phyloP scores from a whole-genome alignment of 2,113 vertebrate species.

The Syngnathoides biaculeatus region DNA sequence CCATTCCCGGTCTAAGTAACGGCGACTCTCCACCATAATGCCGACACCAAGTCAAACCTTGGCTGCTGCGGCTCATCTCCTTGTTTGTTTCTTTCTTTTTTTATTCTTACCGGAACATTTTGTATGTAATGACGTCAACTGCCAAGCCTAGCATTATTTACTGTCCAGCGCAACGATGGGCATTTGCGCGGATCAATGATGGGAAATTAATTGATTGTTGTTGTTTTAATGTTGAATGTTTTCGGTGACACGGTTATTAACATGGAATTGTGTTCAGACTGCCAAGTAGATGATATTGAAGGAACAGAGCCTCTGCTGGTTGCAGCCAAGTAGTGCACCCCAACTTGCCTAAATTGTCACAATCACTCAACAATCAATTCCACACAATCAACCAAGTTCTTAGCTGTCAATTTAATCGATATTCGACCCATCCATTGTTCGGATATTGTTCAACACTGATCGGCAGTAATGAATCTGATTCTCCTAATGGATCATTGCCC shows the following conservation, averaged over 20 bases:
- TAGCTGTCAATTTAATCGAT: not conserved
- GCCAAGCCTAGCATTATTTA: not conserved
- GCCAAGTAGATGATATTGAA: not conserved
- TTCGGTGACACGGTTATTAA: not conserved
- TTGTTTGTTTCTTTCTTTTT: not conserved
- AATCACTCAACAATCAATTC: not conserved
- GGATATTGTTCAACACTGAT: constrained; percentile 19
- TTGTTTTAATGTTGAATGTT: constrained; percentile 4
- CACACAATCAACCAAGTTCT: not conserved
- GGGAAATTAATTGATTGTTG: constrained; percentile 3
- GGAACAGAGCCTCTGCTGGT: not conserved
- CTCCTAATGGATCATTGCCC: constrained; percentile 26
- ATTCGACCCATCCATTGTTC: not conserved
- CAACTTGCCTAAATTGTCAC: not conserved
- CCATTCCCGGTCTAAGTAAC: constrained; percentile 54
- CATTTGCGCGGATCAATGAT: not conserved
- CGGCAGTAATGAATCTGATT: constrained; percentile 27
- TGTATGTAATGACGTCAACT: not conserved
- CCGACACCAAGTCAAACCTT: constrained; percentile 28
- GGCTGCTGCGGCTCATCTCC: constrained; percentile 27
- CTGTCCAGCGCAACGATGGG: not conserved
- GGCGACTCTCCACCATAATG: constrained; percentile 27
- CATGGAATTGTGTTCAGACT: not conserved
- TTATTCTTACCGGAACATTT: constrained; percentile 1
- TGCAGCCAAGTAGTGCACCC: not conserved